Evolutionary conservation across 1,140 invertebrate species (phyloP), one percentile per base, ranked within the genome.

Genomic region (Pollicipes pollicipes): DNA sequence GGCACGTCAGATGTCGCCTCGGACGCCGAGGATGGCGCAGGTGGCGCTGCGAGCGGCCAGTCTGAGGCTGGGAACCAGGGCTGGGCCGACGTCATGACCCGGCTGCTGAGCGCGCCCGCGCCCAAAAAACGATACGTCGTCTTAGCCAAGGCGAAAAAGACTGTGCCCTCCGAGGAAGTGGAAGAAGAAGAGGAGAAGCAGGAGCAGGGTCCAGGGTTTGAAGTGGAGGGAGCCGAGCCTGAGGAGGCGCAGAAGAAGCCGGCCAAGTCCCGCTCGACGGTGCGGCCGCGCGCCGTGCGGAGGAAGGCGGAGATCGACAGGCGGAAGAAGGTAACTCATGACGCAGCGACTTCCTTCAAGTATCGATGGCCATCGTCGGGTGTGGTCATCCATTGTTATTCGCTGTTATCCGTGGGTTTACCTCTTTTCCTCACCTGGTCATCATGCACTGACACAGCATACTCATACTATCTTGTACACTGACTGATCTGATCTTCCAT

Each of bases 121-220:
- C 86, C 30, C 86, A 83, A 66, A 88, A 89, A 77, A 87, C 88
- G 1, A 88, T 88, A 80, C 83, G 77, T 89, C 71, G 87, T 91
- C 4, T 77, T 93, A 8, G 78, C 79, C 10, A 80, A 81, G 75
- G 81, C 79, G 10, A 80, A 78, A 70, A 82, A 79, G 72, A 80
- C 83, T 69, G 75, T 74, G 80, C 64, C 69, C 17, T 70, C 70
- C 72, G 83, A 84, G 73, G 80, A 82, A 74, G 79, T 82, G 69
- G 78, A 80, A 78, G 79, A 82, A 66, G 71, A 71, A 70, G 69
- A 68, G 26, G 70, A 74, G 71, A 70, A 76, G 17, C 72, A 73
- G n/a, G 71, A 74, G 30, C 28, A n/a, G n/a, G 37, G 69, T 16
- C 45, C 37, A 29, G 69, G 35, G 26, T 45, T 71, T 29, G 26